Conservation (phyloP, 1,140 invertebrate genomes). For the Meloidogyne hapla region DNA sequence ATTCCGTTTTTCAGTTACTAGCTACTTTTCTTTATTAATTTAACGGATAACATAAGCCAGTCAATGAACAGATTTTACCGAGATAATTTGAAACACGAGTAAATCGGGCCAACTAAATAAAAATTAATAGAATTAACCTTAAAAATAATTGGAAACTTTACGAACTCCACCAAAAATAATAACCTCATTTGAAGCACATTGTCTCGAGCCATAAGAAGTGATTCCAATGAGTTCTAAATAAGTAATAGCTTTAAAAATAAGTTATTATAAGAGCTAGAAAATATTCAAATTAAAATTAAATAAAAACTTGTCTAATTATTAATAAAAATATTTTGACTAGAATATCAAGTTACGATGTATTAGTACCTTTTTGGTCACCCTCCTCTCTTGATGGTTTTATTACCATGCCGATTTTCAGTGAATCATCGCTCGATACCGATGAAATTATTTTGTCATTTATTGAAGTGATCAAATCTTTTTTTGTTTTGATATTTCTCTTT, state of each 20-base stretch:
- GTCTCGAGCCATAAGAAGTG: conserved; percentile 48
- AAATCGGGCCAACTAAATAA: conserved; percentile 40
- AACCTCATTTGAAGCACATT: conserved; percentile 47
- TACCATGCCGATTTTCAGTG: background rate
- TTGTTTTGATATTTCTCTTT: conserved; percentile 3
- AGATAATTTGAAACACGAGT: conserved; percentile 35
- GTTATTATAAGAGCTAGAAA: no score
- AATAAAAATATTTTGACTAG: no score
- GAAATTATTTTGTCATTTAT: background rate
- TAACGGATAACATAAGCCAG: conserved; percentile 35
- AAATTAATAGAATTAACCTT: background rate
- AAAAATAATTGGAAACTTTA: background rate
- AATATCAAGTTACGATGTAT: no score
- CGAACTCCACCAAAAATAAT: background rate
- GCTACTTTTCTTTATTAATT: background rate
- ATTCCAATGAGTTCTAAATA: conserved; percentile 35
- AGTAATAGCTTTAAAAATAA: no score
- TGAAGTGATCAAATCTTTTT: background rate
- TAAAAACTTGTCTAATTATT: no score
- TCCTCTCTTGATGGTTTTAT: background rate
- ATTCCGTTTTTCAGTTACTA: background rate
- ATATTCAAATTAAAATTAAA: no score
- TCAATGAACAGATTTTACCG: conserved; percentile 33
- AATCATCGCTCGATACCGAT: background rate
- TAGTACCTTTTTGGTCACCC: background rate